phyloP scores from a whole-genome alignment of 2,113 vertebrate genomes.

The Ceyx melanurus region DNA sequence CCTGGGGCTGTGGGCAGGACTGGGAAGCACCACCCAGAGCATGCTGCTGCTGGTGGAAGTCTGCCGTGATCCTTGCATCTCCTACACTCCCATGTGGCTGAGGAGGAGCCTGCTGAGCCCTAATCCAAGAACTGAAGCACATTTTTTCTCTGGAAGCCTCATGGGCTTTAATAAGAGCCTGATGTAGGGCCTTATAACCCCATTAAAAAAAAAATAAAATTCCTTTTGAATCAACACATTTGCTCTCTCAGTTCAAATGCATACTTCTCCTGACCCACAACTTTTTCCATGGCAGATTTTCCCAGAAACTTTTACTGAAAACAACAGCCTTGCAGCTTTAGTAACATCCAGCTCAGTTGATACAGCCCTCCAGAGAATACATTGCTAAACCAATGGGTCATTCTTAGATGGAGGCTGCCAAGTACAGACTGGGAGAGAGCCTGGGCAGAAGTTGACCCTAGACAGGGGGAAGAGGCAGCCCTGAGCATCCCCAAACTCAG shows the following conservation, averaged over 20 bases:
- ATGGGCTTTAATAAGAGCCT: background rate
- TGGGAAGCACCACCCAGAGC: rapidly evolving
- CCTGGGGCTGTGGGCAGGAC: background rate
- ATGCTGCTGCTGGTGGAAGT: background rate
- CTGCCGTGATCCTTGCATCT: rapidly evolving
- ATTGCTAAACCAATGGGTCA: background rate
- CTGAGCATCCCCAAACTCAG: rapidly evolving
- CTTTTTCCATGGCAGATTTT: background rate
- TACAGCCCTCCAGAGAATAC: background rate
- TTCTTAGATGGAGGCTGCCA: background rate
- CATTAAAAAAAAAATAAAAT: background rate
- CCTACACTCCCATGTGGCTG: rapidly evolving
- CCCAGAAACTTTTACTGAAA: background rate
- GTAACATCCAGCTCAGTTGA: background rate
- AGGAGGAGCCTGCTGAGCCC: background rate
- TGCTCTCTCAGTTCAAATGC: background rate
- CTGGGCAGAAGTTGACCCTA: background rate
- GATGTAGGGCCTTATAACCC: background rate
- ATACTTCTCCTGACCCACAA: background rate
- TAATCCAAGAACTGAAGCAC: background rate
- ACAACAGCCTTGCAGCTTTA: background rate
- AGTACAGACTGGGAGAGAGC: background rate
- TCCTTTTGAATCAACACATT: conserved; percentile 1
- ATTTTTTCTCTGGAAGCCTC: background rate
- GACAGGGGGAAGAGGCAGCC: background rate